These are phyloP conservation scores for Lepetodrilus schrolli DNA, from an alignment of 2,888 invertebrate species.

Conservation along the genomic window DNA sequence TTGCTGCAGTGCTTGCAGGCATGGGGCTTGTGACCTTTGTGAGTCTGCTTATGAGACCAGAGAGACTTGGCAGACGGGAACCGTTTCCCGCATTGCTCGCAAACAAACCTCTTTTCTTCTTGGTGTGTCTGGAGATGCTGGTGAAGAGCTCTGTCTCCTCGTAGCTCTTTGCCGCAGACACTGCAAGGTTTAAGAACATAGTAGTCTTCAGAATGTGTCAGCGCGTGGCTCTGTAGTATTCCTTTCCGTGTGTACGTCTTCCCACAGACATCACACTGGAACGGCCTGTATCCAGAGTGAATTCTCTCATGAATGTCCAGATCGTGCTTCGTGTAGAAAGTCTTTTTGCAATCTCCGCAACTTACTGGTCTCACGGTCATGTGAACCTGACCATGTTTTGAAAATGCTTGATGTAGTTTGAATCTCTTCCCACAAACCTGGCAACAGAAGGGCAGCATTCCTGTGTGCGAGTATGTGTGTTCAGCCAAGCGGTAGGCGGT, in stretches of 20 bases:
- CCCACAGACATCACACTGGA: conserved; percentile 17
- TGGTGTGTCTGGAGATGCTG: conserved; percentile 30
- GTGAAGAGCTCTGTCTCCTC: conserved; percentile 1
- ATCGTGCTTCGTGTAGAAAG: neutral
- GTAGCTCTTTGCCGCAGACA: conserved; percentile 34
- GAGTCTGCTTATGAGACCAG: conserved; percentile 26
- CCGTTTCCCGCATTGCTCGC: conserved; percentile 35
- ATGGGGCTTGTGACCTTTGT: conserved; percentile 21
- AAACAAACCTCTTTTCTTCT: conserved; percentile 19
- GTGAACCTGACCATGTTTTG: neutral
- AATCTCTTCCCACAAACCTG: conserved; percentile 24
- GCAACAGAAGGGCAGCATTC: neutral
- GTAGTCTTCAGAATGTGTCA: neutral
- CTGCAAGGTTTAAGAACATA: neutral
- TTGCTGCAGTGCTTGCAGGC: conserved; percentile 32
- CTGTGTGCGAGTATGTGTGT: conserved; percentile 2
- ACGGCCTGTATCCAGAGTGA: neutral
- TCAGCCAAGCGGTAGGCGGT: conserved; percentile 3
- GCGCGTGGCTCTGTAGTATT: neutral
- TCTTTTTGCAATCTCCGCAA: conserved; percentile 28
- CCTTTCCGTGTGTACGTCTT: neutral
- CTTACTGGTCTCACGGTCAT: neutral
- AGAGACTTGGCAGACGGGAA: conserved; percentile 24
- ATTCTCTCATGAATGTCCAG: conserved; percentile 27
- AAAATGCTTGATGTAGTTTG: neutral